Conservation (phyloP, 1,140 invertebrate species). For the fruit fly (Drosophila melanogaster) region Release_6_plus_ISO1_MT NT_037436.4:19980501-19981000, state of each 20-base stretch:
- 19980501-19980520: background rate
- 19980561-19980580: conserved; percentile 1
- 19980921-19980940: conserved; percentile 49
- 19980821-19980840: conserved; percentile 26
- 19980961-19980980: conserved; percentile 3
- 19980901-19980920: conserved; percentile 46
- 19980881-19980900: conserved; percentile 35
- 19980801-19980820: conserved; percentile 18
- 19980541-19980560: conserved; percentile 9
- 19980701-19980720: background rate
- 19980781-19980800: conserved; percentile 17
- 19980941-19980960: conserved; percentile 44
- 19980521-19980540: background rate
- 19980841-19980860: conserved; percentile 25
- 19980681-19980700: conserved; percentile 30
- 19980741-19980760: background rate
- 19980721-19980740: conserved; percentile 8
- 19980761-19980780: background rate
- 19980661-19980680: conserved; percentile 49
- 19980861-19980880: conserved; percentile 20
- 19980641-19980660: conserved; percentile 42
- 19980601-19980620: conserved; percentile 37
- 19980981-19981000: conserved; percentile 5
- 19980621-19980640: conserved; percentile 46
- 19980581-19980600: conserved; percentile 42